Percentiles rank a stretch among this genome's conserved stretches.
Conservation (phyloP, 2,113 vertebrate species). For the Tragelaphus imberbis region DNA sequence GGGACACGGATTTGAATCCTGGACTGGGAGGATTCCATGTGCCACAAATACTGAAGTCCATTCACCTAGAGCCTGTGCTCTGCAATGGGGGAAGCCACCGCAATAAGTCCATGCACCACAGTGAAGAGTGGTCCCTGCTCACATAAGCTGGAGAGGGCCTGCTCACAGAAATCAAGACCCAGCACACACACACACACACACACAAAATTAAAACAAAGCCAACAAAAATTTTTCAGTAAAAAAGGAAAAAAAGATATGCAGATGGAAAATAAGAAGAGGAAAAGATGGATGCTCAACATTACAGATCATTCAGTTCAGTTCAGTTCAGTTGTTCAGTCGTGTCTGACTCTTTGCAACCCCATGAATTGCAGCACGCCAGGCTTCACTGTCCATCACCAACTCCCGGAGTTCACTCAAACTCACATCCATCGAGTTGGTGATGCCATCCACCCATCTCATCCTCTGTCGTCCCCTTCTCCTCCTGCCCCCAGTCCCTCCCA, state of each 20-base stretch:
- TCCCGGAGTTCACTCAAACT: no score
- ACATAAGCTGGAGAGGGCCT: background rate
- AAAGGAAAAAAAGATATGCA: background rate
- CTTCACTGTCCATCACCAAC: no score
- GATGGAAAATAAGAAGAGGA: background rate
- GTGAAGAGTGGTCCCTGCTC: background rate
- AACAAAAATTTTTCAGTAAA: background rate
- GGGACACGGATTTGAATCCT: background rate
- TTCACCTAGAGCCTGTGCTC: background rate
- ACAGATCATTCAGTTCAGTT: background rate
- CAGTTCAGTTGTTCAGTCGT: no score
- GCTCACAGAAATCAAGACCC: background rate
- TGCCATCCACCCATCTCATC: no score
- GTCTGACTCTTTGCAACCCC: accelerated
- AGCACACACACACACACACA: background rate
- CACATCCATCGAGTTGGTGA: no score
- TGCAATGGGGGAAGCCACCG: background rate
- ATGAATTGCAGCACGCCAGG: no score
- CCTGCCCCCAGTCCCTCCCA: no score
- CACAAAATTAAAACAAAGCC: background rate
- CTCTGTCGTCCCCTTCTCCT: no score
- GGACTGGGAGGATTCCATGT: background rate
- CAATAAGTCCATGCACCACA: background rate
- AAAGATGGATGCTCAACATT: background rate
- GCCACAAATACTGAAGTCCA: background rate